phyloP scores from a whole-genome alignment of 2,888 invertebrate genomes.

The Plebejus argus region DNA sequence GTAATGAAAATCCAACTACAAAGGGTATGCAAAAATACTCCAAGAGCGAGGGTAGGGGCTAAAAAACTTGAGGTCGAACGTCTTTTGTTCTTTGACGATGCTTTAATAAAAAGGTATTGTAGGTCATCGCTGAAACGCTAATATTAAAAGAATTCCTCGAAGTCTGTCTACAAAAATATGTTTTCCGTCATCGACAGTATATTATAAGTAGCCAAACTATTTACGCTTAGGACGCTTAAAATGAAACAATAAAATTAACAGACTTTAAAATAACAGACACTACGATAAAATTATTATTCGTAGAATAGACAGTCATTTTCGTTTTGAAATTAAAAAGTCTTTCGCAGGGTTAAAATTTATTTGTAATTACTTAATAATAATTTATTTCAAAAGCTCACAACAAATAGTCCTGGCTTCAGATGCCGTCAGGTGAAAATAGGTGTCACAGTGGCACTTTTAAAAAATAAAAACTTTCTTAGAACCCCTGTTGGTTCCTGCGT shows the following conservation, averaged over 20 bases:
- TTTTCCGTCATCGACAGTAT: not conserved
- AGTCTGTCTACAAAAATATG: not conserved
- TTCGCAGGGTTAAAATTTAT: no score
- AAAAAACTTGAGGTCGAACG: slow-evolving; percentile 22
- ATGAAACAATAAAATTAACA: not conserved
- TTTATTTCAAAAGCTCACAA: no score
- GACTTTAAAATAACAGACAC: no score
- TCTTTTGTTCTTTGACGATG: slow-evolving; percentile 21
- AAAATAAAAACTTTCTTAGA: no score
- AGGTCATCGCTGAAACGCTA: slow-evolving; percentile 3
- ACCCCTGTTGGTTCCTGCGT: no score
- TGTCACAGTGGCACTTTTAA: no score
- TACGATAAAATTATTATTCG: no score
- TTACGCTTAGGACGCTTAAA: not conserved
- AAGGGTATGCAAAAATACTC: slow-evolving; percentile 1
- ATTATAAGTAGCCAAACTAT: not conserved
- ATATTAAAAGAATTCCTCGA: not conserved
- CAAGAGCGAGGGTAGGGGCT: not conserved
- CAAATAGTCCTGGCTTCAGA: no score
- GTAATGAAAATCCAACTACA: slow-evolving; percentile 13
- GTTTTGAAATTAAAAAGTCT: no score
- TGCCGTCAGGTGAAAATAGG: no score
- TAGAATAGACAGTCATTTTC: no score
- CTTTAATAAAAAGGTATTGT: slow-evolving; percentile 20
- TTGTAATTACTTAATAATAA: no score